Percentiles rank a stretch among this genome's conserved stretches.
Evolutionary conservation across 2,797 vertebrate species (phyloP).

Genomic region (Orientallactaga sibirica): DNA sequence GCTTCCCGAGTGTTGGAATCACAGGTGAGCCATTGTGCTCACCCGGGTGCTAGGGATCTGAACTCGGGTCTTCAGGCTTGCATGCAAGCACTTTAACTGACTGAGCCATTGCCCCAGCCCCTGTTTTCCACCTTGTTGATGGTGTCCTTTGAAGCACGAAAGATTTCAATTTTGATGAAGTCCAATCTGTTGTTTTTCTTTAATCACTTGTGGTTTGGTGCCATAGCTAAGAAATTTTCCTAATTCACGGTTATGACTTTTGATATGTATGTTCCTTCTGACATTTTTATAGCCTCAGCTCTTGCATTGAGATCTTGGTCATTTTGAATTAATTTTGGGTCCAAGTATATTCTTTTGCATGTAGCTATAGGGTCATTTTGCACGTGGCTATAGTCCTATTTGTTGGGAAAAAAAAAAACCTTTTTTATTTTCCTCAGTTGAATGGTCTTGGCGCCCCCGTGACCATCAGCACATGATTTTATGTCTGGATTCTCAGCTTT

Average conservation of each 20-base stretch:
- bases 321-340: constrained; percentile 25
- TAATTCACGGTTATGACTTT: background rate
- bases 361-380: background rate
- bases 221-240: background rate
- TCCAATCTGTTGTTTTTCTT: background rate
- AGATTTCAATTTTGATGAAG: background rate
- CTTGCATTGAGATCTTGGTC: background rate
- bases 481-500: background rate
- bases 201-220: background rate
- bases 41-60: too few relatives aligned
- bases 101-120: too few relatives aligned
- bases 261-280: constrained; percentile 22
- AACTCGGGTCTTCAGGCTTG: too few relatives aligned
- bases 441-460: background rate
- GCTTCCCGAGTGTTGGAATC: too few relatives aligned
- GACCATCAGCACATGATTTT: background rate
- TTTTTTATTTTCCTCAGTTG: background rate
- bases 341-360: background rate
- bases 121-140: too few relatives aligned
- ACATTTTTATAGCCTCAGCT: constrained; percentile 28
- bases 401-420: background rate
- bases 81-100: too few relatives aligned
- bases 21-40: too few relatives aligned
- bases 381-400: background rate
- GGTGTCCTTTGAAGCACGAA: background rate